These are phyloP conservation scores for Corythoichthys haematopterus DNA, from an alignment of 2,113 vertebrate genomes.

Conservation along the genomic window DNA sequence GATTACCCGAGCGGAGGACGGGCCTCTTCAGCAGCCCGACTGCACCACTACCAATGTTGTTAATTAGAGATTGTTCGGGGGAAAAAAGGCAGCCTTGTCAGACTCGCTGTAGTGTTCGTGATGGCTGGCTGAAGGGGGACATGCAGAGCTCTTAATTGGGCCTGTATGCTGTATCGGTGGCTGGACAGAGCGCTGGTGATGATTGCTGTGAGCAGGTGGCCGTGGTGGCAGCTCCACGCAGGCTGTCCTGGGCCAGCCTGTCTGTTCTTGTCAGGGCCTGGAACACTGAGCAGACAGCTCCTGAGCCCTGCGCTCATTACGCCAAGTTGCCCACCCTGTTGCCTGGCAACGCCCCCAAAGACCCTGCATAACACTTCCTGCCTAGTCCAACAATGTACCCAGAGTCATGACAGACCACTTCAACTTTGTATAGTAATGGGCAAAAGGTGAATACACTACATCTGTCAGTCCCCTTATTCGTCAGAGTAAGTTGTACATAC, in stretches of 20 bases:
- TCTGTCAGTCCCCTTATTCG: background rate
- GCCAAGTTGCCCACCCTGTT: conserved; percentile 64
- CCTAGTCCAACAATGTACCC: conserved; percentile 44
- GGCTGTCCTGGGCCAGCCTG: conserved; percentile 71
- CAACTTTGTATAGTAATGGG: conserved; percentile 30
- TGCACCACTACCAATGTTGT: conserved; percentile 59
- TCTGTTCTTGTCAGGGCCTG: conserved; percentile 76
- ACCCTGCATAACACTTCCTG: conserved; percentile 64
- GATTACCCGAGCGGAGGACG: conserved; percentile 75
- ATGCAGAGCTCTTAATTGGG: conserved; percentile 80
- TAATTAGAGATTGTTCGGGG: conserved; percentile 76
- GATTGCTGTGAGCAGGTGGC: conserved; percentile 78
- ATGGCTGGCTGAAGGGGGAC: conserved; percentile 79
- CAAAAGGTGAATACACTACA: conserved; percentile 15
- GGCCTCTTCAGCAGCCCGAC: conserved; percentile 70
- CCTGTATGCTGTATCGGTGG: conserved; percentile 71
- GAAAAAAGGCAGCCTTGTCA: conserved; percentile 77
- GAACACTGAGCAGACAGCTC: conserved; percentile 78
- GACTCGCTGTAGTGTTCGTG: conserved; percentile 75
- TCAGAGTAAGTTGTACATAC: conserved; percentile 1
- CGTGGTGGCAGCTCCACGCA: conserved; percentile 67
- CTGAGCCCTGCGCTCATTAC: conserved; percentile 67
- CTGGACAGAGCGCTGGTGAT: conserved; percentile 74
- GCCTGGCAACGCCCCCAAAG: conserved; percentile 63
- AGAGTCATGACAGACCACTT: conserved; percentile 27